Conservation (phyloP, 2,888 invertebrate species). For the Steinernema carpocapsae region DNA sequence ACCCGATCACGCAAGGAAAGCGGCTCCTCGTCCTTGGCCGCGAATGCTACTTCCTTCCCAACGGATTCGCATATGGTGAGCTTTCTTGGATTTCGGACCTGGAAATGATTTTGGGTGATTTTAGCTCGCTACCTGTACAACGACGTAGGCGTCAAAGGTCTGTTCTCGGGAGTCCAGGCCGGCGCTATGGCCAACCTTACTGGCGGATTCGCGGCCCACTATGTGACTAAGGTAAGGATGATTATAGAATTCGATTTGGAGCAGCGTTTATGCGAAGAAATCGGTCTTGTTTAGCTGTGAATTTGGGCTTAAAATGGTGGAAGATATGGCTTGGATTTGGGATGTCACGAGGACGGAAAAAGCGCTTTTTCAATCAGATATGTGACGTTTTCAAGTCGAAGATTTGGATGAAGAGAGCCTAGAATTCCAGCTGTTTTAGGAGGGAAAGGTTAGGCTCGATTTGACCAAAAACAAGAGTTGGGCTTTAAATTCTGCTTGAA, state of each 20-base stretch:
- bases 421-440: too few relatives aligned
- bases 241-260: too few relatives aligned
- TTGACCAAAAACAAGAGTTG: too few relatives aligned
- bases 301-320: too few relatives aligned
- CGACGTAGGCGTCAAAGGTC: conserved; percentile 50
- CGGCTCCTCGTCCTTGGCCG: conserved; percentile 58
- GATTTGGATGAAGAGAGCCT: too few relatives aligned
- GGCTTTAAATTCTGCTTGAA: too few relatives aligned
- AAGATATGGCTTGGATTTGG: too few relatives aligned
- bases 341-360: too few relatives aligned
- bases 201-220: conserved; percentile 48
- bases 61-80: conserved; percentile 64
- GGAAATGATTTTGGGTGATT: conserved; percentile 38
- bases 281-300: too few relatives aligned
- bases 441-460: too few relatives aligned
- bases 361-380: too few relatives aligned
- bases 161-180: conserved; percentile 65
- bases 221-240: background rate
- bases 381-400: too few relatives aligned
- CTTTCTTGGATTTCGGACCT: background rate
- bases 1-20: conserved; percentile 64
- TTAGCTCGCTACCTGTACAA: conserved; percentile 58
- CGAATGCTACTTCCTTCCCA: conserved; percentile 67
- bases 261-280: background rate
- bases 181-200: conserved; percentile 50